These are phyloP conservation scores for Oceanodroma tethys DNA, from an alignment of 2,113 vertebrate species.

Conservation along the genomic window DNA sequence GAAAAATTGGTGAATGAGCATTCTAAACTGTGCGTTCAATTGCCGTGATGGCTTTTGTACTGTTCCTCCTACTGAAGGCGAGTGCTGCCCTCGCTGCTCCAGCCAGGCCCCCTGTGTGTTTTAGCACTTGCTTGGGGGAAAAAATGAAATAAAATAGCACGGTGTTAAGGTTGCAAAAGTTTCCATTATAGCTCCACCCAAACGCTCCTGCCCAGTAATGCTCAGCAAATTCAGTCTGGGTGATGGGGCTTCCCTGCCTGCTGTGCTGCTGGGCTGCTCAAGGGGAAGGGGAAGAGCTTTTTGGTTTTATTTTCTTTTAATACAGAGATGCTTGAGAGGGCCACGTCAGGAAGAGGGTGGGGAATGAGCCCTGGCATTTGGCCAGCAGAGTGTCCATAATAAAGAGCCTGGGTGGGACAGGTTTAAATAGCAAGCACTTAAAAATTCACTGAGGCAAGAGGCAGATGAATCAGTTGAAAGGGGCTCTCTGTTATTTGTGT, in stretches of 20 bases:
- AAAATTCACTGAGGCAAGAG: not conserved
- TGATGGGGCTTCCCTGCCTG: not conserved
- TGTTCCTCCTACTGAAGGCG: not conserved
- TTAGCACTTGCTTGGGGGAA: not conserved
- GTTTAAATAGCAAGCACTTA: not conserved
- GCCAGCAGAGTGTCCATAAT: not conserved
- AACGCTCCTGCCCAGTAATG: not conserved
- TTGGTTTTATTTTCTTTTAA: not conserved
- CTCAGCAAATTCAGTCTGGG: not conserved
- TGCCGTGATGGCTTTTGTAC: not conserved
- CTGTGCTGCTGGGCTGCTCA: not conserved
- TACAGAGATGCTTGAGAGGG: not conserved
- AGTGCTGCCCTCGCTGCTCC: not conserved
- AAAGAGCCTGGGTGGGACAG: not conserved
- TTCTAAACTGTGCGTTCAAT: not conserved
- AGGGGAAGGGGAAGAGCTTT: not conserved
- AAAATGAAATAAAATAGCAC: not conserved
- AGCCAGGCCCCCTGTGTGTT: not conserved
- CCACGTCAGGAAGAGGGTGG: not conserved
- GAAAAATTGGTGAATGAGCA: not conserved
- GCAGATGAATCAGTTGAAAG: not conserved
- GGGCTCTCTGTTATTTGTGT: not conserved
- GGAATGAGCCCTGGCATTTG: not conserved
- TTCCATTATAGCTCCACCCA: conserved; percentile 40
- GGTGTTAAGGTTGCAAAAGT: conserved; percentile 29